A percentile compares a stretch with the other conserved stretches of the same genome.
Conservation (phyloP, 2,113 vertebrate genomes). For the Petromus typicus region DNA sequence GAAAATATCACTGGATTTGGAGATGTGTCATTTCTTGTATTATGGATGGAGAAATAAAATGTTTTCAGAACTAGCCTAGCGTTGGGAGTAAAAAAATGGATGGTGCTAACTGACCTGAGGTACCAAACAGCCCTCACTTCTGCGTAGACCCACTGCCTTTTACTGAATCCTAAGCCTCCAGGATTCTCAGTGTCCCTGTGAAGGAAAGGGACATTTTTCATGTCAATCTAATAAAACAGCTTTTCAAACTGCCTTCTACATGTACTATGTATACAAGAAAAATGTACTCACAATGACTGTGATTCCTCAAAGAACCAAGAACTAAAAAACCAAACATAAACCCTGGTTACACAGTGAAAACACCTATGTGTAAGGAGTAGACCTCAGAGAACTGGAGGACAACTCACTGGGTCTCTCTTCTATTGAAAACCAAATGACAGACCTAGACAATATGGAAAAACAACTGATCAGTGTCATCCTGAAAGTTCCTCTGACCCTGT, state of each 20-base stretch:
- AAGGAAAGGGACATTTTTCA: background rate
- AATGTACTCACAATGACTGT: background rate
- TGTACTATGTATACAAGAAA: background rate
- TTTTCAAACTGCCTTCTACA: background rate
- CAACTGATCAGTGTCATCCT: background rate
- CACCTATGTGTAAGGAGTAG: background rate
- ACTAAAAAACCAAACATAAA: background rate
- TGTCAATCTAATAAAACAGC: background rate
- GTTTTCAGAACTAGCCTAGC: background rate
- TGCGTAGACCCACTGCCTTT: background rate
- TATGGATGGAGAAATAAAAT: background rate
- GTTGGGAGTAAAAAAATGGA: slow-evolving; percentile 4
- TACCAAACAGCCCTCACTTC: background rate
- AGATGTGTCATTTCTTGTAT: background rate
- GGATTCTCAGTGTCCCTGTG: background rate
- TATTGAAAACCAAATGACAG: background rate
- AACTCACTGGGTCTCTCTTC: background rate
- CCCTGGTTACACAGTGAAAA: background rate
- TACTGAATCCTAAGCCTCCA: background rate
- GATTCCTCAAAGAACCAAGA: background rate
- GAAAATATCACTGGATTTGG: slow-evolving; percentile 42
- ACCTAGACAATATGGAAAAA: background rate
- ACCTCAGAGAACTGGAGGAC: background rate
- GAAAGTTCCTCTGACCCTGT: background rate
- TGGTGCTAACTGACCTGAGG: background rate